Evolutionary conservation across 2,113 vertebrate species (phyloP).

Genomic region (Vulpes lagopus): DNA sequence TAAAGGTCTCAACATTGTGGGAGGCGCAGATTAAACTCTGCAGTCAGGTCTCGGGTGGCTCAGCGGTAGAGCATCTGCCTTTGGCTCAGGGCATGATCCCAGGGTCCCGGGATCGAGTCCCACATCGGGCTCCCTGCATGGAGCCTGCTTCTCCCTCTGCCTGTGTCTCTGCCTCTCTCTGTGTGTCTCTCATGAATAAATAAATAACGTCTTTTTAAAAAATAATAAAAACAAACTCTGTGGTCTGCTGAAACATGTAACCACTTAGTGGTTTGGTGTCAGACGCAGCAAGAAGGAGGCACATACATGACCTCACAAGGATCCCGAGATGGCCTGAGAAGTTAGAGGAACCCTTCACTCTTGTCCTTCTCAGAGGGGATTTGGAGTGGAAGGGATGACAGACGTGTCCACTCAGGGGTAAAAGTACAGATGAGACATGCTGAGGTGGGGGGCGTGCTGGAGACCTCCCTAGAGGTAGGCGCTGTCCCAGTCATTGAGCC

Average conservation of each 20-base stretch:
- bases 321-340: not conserved
- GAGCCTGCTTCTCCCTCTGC: too few species aligned
- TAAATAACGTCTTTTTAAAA: too few species aligned
- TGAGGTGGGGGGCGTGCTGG: fast-evolving
- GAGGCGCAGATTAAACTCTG: not conserved
- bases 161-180: too few species aligned
- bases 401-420: fast-evolving
- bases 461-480: fast-evolving
- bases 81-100: too few species aligned
- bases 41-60: not conserved
- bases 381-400: fast-evolving
- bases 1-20: not conserved
- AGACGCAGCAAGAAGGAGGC: not conserved
- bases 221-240: too few species aligned
- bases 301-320: fast-evolving
- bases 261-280: not conserved
- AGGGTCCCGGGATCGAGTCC: too few species aligned
- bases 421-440: too few species aligned
- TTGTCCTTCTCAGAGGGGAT: too few species aligned
- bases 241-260: not conserved
- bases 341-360: not conserved
- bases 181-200: too few species aligned
- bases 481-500: fast-evolving
- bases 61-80: too few species aligned
- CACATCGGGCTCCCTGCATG: too few species aligned